These are phyloP conservation scores for Chesias legatella DNA, from an alignment of 2,888 invertebrate genomes.

Conservation along the genomic window DNA sequence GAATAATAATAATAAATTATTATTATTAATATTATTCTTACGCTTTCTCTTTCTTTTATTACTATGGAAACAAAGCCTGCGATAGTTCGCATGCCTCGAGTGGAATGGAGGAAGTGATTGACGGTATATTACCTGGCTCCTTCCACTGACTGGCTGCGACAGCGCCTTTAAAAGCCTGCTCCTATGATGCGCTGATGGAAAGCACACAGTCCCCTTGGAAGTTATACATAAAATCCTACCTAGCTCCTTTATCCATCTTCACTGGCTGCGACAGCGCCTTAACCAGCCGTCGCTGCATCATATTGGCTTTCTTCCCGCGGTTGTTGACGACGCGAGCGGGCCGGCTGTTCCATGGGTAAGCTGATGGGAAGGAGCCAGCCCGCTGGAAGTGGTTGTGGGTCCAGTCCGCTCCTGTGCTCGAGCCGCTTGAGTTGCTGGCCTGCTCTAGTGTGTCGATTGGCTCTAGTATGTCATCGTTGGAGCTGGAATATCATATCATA, in stretches of 20 bases:
- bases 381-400: slow-evolving; percentile 4
- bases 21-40: too few species aligned
- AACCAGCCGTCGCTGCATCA: slow-evolving; percentile 38
- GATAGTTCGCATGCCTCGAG: too few species aligned
- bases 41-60: too few species aligned
- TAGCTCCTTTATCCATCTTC: slow-evolving; percentile 37
- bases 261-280: slow-evolving; percentile 41
- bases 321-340: slow-evolving; percentile 12
- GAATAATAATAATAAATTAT: too few species aligned
- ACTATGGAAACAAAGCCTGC: too few species aligned
- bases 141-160: too few species aligned
- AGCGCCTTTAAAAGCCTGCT: too few species aligned
- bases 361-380: background rate
- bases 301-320: slow-evolving; percentile 16
- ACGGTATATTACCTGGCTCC: too few species aligned
- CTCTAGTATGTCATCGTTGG: background rate
- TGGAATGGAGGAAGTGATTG: too few species aligned
- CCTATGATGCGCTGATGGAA: too few species aligned
- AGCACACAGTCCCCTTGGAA: too few species aligned
- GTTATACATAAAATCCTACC: slow-evolving; percentile 4
- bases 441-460: background rate
- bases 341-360: slow-evolving; percentile 10
- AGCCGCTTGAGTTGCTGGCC: slow-evolving; percentile 9
- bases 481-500: background rate
- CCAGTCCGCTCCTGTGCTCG: slow-evolving; percentile 7